Percentiles rank a stretch among this genome's conserved stretches.
These are phyloP conservation scores for Cheumatopsyche charites DNA, from an alignment of 1,140 invertebrate genomes.

Conservation along the genomic window DNA sequence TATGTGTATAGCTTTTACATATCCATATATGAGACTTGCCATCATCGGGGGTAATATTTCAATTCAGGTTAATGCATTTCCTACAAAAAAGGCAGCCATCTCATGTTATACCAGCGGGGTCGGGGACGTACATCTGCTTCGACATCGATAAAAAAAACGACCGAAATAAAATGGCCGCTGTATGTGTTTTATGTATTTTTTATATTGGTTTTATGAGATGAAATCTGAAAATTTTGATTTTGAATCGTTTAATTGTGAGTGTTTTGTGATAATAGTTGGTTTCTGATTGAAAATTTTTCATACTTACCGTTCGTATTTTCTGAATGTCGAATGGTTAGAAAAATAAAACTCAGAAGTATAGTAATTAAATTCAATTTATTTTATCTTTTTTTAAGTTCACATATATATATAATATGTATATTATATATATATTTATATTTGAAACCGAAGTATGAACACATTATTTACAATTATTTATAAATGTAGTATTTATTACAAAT, in stretches of 20 bases:
- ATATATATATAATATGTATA: constrained; percentile 44
- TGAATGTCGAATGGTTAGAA: background rate
- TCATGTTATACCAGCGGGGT: constrained; percentile 20
- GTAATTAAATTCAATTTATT: constrained; percentile 45
- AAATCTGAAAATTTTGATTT: no score
- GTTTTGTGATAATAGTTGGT: no score
- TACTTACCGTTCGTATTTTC: background rate
- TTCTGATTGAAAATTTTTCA: background rate
- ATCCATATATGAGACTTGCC: constrained; percentile 2
- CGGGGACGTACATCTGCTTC: constrained; percentile 32
- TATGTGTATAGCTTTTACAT: no score
- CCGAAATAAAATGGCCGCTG: background rate
- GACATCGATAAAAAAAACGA: background rate
- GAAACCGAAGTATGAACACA: constrained; percentile 49
- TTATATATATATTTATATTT: constrained; percentile 32
- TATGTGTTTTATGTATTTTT: background rate
- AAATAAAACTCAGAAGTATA: constrained; percentile 39
- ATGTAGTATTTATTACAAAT: constrained; percentile 40
- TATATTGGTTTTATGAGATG: no score
- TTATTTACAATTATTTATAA: constrained; percentile 48
- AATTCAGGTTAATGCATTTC: constrained; percentile 48
- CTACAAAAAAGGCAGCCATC: constrained; percentile 43
- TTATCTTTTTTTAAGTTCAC: constrained; percentile 45
- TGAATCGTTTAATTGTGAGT: no score
- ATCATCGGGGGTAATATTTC: constrained; percentile 44